Evolutionary conservation across 2,888 invertebrate genomes (phyloP), one percentile per base, ranked within the genome.

Genomic region (Trichogramma dendrolimi): DNA sequence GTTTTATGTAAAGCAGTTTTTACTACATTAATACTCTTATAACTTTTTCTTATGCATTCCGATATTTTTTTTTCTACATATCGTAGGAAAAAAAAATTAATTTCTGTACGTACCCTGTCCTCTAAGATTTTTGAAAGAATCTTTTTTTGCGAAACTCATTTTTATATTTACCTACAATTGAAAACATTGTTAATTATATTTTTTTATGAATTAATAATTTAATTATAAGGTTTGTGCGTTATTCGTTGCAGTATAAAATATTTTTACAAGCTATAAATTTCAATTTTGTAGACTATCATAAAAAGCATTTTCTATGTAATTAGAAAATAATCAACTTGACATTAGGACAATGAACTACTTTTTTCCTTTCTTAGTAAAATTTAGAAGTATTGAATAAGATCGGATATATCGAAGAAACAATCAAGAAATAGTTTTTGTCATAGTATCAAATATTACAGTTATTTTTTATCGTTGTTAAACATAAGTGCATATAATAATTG

Each of bases 171-270:
- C 64, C 62, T 38, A 62, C 57, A 63, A 59, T 62, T 61, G 62
- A 62, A 64, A 67, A 65, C 65, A 67, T 65, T 63, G 65, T 65
- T 61, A 67, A 57, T 63, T 67, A 63, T 63, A 63, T 65, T 63
- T 51, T 61, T 61, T 55, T 64, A 64, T 64, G 27, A 27, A 2
- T 27, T 27, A 27, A 27, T 27, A 27, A 27, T 27, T 27, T 27
- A 27, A 27, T 27, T 27, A 27, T 27, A 27, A 27, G 1, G 27
- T 27, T 27, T 27, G 27, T 27, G 27, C 27, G 27, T 27, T 27
- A 27, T 27, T 27, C 27, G 27, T 27, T 27, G 27, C 3, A 27
- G 27, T 27, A 27, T 27, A 27, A 27, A 27, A 27, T 27, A 2
- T 27, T 27, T 27, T 27, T 27, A 27, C 27, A 27, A 27, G 27